Evolutionary conservation across 2,113 vertebrate genomes (phyloP).

Genomic region (Noctilio leporinus): DNA sequence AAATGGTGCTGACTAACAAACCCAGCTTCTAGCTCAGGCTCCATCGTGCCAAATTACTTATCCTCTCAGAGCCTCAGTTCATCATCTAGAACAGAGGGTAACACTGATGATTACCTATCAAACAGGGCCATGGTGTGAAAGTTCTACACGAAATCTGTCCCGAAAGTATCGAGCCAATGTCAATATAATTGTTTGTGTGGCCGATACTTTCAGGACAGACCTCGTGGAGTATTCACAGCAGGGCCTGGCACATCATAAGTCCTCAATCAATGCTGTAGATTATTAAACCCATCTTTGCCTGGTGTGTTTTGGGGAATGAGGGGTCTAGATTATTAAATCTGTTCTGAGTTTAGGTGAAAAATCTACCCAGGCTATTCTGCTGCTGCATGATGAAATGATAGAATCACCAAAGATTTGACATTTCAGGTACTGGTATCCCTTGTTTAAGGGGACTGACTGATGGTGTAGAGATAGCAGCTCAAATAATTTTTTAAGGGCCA

Average conservation of each 20-base stretch:
- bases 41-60: not conserved
- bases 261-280: not conserved
- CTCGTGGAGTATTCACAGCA: not conserved
- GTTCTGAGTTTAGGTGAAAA: conserved; percentile 7
- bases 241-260: too few species aligned
- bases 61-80: not conserved
- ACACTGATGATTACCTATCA: not conserved
- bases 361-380: not conserved
- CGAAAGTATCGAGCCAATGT: too few species aligned
- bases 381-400: not conserved
- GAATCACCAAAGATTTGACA: not conserved
- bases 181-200: too few species aligned
- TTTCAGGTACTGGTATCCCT: not conserved
- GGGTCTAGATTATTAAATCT: not conserved
- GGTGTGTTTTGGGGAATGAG: not conserved
- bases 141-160: too few species aligned
- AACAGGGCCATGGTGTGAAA: not conserved
- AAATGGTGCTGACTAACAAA: not conserved
- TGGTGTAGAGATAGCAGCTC: not conserved
- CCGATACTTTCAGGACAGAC: too few species aligned
- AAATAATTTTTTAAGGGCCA: not conserved
- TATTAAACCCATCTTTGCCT: not conserved
- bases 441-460: not conserved
- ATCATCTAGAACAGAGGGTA: not conserved
- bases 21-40: not conserved